Base-by-base conservation (phyloP, 2,797 vertebrate species). In the Mormyrops boulengeri region DNA sequence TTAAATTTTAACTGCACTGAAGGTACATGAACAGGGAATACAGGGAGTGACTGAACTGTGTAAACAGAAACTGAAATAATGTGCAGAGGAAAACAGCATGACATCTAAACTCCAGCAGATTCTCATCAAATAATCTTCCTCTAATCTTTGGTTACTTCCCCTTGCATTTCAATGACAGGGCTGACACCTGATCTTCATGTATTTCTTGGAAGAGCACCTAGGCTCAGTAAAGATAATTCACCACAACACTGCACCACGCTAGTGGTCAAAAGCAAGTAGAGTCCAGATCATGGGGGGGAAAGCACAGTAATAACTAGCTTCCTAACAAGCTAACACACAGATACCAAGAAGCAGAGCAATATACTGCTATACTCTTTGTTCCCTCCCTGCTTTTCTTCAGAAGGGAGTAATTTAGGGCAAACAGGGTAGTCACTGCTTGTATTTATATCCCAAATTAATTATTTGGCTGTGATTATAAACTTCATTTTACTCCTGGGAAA, bases 221-320 rank as follows among this genome's bases (percentile, higher is more conserved):
- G 22, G 88, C 90, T 3, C 89, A 90, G 90, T 91, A 92, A 90
- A 89, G 89, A 91, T 49, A 93, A 80, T 93, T 91, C 85, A 92
- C 92, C 91, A 92, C 89, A 62, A 88, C 91, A 89, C 62, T 0
- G 73, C 53, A 69, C n/a, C n/a, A n/a, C n/a, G n/a, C 26, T 49
- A 73, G 86, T 49, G 47, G 88, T 19, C 26, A 38, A 12, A 44
- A 89, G 84, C 44, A 73, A n/a, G 85, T n/a, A 82, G 69, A 4
- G 52, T 12, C 47, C 60, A 90, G 87, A 38, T 55, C 73, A 38
- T 85, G 52, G 82, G 53, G 11, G 52, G 8, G 2, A 26, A 53
- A 41, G 55, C 66, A 84, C 11, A 6, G 69, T 49, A 34, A 30
- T 34, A 88, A 77, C 22, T 3, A 11, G 62, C 85, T 19, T 47